Evolutionary conservation across 2,113 vertebrate genomes (phyloP).

Genomic region (Zosterops pallidus): DNA sequence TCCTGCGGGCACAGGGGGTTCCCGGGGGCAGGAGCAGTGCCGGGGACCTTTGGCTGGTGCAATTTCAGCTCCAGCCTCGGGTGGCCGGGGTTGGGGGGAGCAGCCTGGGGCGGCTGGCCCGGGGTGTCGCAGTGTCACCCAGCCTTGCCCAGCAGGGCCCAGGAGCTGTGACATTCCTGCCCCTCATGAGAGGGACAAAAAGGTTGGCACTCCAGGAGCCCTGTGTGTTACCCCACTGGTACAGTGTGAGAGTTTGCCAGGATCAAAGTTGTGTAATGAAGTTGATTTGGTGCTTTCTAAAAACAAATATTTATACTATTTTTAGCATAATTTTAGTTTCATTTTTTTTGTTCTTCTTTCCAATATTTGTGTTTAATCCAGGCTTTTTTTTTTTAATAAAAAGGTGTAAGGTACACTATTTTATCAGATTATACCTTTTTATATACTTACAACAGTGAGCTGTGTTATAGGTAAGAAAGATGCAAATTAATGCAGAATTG

Average conservation of each 20-base stretch:
- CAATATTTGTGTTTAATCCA: not conserved
- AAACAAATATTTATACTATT: not conserved
- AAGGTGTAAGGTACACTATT: not conserved
- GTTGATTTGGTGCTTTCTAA: not conserved
- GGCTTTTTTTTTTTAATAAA: not conserved
- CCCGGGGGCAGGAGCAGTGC: rapidly evolving
- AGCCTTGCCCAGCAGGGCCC: not conserved
- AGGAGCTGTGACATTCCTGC: not conserved
- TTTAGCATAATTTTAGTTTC: not conserved
- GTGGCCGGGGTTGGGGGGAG: not conserved
- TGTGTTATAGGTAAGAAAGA: not conserved
- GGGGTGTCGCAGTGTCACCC: not conserved
- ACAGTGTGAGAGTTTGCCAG: not conserved
- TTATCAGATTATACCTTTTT: not conserved
- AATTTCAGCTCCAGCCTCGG: rapidly evolving
- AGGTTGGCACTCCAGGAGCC: not conserved
- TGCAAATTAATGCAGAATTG: not conserved
- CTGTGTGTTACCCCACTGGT: not conserved
- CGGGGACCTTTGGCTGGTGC: not conserved
- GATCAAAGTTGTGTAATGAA: not conserved
- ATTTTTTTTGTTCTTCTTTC: not conserved
- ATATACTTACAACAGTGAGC: not conserved
- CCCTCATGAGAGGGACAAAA: not conserved
- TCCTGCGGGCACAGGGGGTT: rapidly evolving
- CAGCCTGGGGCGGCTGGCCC: not conserved